These are phyloP conservation scores for Poeciliopsis gracilis DNA, from an alignment of 2,797 vertebrate genomes.

Conservation along the genomic window DNA sequence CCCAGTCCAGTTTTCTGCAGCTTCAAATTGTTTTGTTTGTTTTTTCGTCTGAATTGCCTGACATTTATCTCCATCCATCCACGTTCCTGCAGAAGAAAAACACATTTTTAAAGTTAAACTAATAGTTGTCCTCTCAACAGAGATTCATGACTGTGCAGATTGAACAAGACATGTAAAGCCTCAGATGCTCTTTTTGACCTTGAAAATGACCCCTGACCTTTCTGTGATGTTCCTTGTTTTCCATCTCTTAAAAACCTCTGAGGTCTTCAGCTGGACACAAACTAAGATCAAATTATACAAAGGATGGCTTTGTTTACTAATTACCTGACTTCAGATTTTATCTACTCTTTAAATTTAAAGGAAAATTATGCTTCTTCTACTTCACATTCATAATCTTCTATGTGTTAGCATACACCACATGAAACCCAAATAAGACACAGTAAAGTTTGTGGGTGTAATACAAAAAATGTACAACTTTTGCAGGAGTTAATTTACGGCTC, in stretches of 20 bases:
- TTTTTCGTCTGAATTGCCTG: not conserved
- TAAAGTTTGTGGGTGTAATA: not conserved
- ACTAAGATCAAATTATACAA: not conserved
- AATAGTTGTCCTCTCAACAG: not conserved
- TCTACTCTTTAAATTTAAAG: not conserved
- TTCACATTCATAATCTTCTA: not conserved
- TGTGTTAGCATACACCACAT: not conserved
- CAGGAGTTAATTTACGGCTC: not conserved
- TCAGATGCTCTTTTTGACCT: not conserved
- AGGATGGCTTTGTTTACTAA: not conserved
- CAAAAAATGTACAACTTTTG: not conserved
- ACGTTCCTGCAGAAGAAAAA: not conserved
- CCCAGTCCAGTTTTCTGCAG: not conserved
- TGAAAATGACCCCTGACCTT: not conserved
- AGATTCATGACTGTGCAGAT: not conserved
- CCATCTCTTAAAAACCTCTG: not conserved
- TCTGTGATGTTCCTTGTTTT: not conserved
- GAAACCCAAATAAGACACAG: not conserved
- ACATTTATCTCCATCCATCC: not conserved
- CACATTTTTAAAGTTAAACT: not conserved
- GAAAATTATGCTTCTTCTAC: not conserved
- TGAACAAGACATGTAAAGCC: not conserved
- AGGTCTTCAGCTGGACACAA: not conserved
- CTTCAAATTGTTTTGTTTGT: not conserved
- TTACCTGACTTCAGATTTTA: not conserved